Conservation (phyloP, 2,888 invertebrate species). For the Drosophila demipolita region DNA sequence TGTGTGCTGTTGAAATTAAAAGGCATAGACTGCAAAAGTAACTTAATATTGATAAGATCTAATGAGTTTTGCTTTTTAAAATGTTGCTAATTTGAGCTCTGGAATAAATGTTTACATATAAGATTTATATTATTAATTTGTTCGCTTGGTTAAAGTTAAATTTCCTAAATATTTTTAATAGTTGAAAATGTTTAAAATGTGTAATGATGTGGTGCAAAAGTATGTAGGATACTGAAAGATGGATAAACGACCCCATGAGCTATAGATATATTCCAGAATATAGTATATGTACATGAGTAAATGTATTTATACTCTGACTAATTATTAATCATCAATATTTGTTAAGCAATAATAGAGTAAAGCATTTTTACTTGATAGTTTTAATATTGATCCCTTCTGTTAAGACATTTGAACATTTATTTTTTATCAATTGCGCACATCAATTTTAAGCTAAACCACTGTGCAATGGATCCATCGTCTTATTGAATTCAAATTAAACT, state of each 20-base stretch:
- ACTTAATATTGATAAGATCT: not conserved
- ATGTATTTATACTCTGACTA: not conserved
- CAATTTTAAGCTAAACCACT: conserved; percentile 18
- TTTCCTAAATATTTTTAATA: not conserved
- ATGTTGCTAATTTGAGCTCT: not conserved
- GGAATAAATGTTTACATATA: not conserved
- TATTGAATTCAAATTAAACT: conserved; percentile 69
- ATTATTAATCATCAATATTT: not conserved
- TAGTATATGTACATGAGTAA: not conserved
- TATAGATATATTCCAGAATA: not conserved
- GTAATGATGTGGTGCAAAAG: not conserved
- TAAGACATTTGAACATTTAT: not conserved
- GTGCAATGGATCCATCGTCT: conserved; percentile 39
- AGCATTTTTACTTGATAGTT: not conserved
- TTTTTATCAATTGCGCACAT: not conserved
- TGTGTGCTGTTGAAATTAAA: not conserved
- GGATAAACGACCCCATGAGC: not conserved
- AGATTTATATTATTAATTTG: not conserved
- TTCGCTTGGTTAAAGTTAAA: too few relatives aligned
- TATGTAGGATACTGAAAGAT: not conserved
- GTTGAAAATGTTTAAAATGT: not conserved
- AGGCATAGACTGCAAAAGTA: not conserved
- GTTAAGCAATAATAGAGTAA: not conserved
- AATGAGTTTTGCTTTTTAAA: not conserved
- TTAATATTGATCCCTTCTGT: not conserved